Conservation (phyloP, 2,113 vertebrate genomes). For the Thunnus maccoyii region DNA sequence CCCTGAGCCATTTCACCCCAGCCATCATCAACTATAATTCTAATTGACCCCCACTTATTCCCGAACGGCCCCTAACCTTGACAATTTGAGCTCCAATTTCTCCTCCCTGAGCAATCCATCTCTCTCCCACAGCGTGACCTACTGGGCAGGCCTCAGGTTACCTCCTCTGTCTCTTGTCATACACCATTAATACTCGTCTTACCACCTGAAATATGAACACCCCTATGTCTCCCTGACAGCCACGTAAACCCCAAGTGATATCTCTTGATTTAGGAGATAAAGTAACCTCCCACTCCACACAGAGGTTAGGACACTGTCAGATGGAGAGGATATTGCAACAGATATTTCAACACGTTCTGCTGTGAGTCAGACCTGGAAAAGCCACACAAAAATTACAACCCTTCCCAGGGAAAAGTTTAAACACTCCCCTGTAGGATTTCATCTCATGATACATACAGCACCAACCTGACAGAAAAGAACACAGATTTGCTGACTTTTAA, state of each 20-base stretch:
- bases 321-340: conserved; percentile 71
- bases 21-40: conserved; percentile 75
- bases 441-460: conserved; percentile 7
- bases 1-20: conserved; percentile 54
- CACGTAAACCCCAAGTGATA: conserved; percentile 40
- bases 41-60: conserved; percentile 78
- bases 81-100: conserved; percentile 74
- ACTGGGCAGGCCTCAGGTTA: conserved; percentile 76
- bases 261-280: conserved; percentile 70
- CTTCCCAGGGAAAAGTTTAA: not conserved
- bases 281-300: conserved; percentile 43
- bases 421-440: conserved; percentile 3
- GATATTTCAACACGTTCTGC: conserved; percentile 73
- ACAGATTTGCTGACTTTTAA: not conserved
- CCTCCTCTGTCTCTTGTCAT: conserved; percentile 78
- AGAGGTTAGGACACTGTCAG: conserved; percentile 54
- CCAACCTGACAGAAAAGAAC: not conserved
- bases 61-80: conserved; percentile 55
- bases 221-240: conserved; percentile 63
- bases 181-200: conserved; percentile 76
- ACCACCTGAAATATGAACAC: conserved; percentile 78
- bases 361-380: conserved; percentile 60
- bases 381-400: conserved; percentile 35
- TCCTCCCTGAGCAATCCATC: conserved; percentile 72
- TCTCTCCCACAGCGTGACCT: conserved; percentile 74